phyloP scores from a whole-genome alignment of 2,797 vertebrate species.

The Synaphobranchus kaupii region DNA sequence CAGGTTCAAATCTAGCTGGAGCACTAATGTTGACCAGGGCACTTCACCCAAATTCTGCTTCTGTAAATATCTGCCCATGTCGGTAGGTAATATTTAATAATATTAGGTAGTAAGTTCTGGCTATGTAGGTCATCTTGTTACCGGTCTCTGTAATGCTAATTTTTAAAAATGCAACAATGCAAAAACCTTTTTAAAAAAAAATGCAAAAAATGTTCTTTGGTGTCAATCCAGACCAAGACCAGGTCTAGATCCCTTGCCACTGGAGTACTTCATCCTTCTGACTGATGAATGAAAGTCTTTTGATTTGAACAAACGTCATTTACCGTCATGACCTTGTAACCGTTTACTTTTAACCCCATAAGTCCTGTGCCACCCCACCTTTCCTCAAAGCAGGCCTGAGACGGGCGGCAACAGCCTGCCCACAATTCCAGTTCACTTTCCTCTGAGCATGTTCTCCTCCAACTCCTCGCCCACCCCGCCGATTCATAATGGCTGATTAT shows the following conservation, averaged over 20 bases:
- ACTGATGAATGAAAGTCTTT: conserved; percentile 27
- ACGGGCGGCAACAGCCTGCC: background rate
- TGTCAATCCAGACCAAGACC: background rate
- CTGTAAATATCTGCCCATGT: no score
- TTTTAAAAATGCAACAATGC: background rate
- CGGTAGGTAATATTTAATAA: no score
- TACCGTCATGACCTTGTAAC: background rate
- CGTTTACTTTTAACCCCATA: background rate
- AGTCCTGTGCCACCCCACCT: background rate
- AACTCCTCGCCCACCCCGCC: background rate
- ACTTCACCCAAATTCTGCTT: no score
- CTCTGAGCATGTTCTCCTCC: background rate
- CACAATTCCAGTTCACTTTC: background rate
- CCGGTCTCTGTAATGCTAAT: background rate
- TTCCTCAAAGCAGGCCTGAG: background rate
- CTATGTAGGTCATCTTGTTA: background rate
- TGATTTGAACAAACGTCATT: conserved; percentile 35
- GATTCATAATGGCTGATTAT: background rate
- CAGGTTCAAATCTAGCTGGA: no score
- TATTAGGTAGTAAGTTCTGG: background rate
- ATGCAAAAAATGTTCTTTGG: background rate
- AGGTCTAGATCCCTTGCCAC: background rate
- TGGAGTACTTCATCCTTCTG: conserved; percentile 17
- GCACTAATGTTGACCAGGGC: no score
- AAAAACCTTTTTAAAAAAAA: no score